These are phyloP conservation scores for Pseudomyrmex dendroicus DNA, from an alignment of 1,140 invertebrate species.

Conservation along the genomic window DNA sequence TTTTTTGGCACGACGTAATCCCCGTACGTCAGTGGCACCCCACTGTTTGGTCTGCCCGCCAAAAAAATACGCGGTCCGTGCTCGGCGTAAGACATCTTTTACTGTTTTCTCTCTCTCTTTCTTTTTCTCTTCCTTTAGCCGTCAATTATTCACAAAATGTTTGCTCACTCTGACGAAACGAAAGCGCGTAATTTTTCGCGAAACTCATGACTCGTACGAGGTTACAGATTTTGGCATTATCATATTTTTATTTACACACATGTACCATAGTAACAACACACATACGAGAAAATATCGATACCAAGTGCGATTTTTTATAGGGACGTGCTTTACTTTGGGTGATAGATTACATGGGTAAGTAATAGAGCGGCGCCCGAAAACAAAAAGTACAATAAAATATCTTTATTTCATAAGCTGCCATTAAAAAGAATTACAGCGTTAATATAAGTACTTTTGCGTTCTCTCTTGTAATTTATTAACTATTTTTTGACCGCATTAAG, in stretches of 20 bases:
- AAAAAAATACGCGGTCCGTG: conserved; percentile 78
- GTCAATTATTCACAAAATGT: conserved; percentile 16
- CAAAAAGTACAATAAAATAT: conserved; percentile 65
- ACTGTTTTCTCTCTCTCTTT: not conserved
- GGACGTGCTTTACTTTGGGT: not conserved
- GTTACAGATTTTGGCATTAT: conserved; percentile 20
- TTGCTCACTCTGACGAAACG: conserved; percentile 12
- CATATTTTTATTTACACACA: conserved; percentile 65
- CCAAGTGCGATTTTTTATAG: not conserved
- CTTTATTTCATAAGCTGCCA: conserved; percentile 68
- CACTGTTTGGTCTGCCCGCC: conserved; percentile 55
- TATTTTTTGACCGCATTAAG: conserved; percentile 23
- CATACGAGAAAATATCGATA: conserved; percentile 13
- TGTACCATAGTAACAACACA: conserved; percentile 62
- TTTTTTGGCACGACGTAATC: conserved; percentile 73
- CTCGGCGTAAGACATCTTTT: conserved; percentile 78
- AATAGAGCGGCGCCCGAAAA: not conserved
- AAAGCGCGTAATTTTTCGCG: conserved; percentile 22
- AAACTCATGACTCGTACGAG: conserved; percentile 40
- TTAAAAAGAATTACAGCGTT: conserved; percentile 63
- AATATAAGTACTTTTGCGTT: conserved; percentile 47
- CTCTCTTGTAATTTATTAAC: conserved; percentile 25
- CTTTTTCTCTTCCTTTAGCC: not conserved
- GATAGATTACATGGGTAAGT: not conserved
- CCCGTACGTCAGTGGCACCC: conserved; percentile 64